Evolutionary conservation across 2,888 invertebrate species (phyloP).

Genomic region (Drosophila basisetae): DNA sequence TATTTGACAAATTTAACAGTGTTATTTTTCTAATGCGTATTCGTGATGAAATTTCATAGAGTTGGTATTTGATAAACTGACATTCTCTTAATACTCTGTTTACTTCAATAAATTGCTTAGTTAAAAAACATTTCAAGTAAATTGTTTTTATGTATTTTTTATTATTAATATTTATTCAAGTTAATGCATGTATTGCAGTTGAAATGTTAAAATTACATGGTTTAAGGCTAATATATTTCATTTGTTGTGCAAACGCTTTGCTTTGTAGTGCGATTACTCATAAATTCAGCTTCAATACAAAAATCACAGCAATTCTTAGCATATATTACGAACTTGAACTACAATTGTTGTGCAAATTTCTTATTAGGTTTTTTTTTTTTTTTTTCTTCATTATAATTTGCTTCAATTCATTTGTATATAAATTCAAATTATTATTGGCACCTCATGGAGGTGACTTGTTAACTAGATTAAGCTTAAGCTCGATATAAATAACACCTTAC

Average conservation of each 20-base stretch:
- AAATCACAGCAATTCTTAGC: constrained; percentile 71
- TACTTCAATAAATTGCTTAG: background rate
- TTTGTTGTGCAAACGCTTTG: constrained; percentile 38
- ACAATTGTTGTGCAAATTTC: constrained; percentile 53
- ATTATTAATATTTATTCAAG: constrained; percentile 28
- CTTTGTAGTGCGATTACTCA: constrained; percentile 33
- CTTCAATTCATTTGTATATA: constrained; percentile 42
- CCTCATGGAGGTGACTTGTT: constrained; percentile 71
- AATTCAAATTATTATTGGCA: constrained; percentile 56
- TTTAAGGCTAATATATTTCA: constrained; percentile 49
- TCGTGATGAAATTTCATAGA: too few relatives aligned
- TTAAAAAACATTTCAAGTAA: background rate
- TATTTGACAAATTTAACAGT: too few relatives aligned
- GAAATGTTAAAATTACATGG: constrained; percentile 21
- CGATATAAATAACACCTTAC: constrained; percentile 52
- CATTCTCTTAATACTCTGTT: background rate
- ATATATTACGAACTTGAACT: constrained; percentile 40
- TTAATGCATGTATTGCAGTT: constrained; percentile 25
- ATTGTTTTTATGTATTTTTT: background rate
- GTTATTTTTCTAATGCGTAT: too few relatives aligned
- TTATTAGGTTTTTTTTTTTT: constrained; percentile 19
- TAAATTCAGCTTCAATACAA: constrained; percentile 63
- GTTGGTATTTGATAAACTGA: too few relatives aligned
- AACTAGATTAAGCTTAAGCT: constrained; percentile 51
- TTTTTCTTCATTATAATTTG: constrained; percentile 30